Conservation (phyloP, 2,888 invertebrate genomes). For the Plagodis pulveraria region DNA sequence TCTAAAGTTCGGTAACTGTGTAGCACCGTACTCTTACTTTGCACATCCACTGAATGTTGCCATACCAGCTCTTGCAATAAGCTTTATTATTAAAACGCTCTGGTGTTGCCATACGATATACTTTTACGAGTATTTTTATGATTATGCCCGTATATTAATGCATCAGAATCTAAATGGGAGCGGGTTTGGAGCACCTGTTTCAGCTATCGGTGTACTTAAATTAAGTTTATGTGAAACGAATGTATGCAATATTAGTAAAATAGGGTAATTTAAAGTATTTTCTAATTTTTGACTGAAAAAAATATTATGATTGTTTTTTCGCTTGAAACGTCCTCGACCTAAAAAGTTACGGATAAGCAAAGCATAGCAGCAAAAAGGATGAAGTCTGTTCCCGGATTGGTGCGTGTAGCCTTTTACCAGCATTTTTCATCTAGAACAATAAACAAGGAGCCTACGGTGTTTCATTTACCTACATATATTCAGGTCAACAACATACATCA, state of each 20-base stretch:
- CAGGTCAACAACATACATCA: too few species aligned
- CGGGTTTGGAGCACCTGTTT: conserved; percentile 22
- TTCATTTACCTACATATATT: too few species aligned
- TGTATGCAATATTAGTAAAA: background rate
- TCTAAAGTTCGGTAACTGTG: conserved; percentile 9
- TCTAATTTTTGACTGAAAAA: too few species aligned
- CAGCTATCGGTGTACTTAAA: background rate
- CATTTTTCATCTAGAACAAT: too few species aligned
- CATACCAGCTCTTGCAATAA: conserved; percentile 36
- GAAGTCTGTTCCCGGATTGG: too few species aligned
- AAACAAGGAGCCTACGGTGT: too few species aligned
- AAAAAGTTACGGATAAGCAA: too few species aligned
- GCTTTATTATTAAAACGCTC: conserved; percentile 37
- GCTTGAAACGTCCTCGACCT: too few species aligned
- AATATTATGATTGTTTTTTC: too few species aligned
- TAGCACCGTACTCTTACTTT: conserved; percentile 14
- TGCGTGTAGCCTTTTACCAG: too few species aligned
- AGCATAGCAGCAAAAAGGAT: too few species aligned
- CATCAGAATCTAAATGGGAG: conserved; percentile 32
- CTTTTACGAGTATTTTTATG: conserved; percentile 41
- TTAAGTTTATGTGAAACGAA: background rate
- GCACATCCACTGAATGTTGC: conserved; percentile 29
- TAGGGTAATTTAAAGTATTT: too few species aligned
- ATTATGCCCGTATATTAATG: conserved; percentile 36
- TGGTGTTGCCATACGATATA: conserved; percentile 34